Evolutionary conservation across 1,140 invertebrate species (phyloP), one percentile per base, ranked within the genome.

Genomic region (Augochlora pura): DNA sequence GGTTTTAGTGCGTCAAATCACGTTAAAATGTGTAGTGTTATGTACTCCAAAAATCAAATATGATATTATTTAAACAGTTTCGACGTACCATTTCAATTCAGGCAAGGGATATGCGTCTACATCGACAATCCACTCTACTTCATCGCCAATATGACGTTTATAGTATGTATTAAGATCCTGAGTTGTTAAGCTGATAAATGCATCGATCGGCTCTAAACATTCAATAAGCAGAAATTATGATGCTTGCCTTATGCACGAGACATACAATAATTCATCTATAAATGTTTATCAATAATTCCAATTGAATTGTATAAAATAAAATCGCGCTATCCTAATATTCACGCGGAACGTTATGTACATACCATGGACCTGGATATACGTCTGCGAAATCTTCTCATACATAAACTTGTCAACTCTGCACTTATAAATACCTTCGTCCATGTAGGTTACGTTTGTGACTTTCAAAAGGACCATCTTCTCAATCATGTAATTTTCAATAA

Each of bases 401-500:
- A 87, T 57, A 78, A 81, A 74, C 93, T 93, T 0, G n/a, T 59
- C 88, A 7, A 94, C 92, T 9, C 77, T 68, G 67, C 95, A 95
- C 18, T 86, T 88, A 81, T 95, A 95, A 32, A 68, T 38, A 0
- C 95, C 95, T 12, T 89, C 86, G 81, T 95, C 94, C 21, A 91
- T 86, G 2, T 88, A 71, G 0, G 77, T 90, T 0, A 93, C 90
- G 60, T 94, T 87, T 39, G 83, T 65, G 46, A 95, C n/a, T n/a
- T n/a, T n/a, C n/a, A n/a, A n/a, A n/a, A n/a, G n/a, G n/a, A n/a
- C n/a, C n/a, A n/a, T n/a, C n/a, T n/a, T n/a, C n/a, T n/a, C n/a
- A n/a, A n/a, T n/a, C n/a, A n/a, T n/a, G n/a, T n/a, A n/a, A n/a
- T n/a, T n/a, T n/a, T 93, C 0, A 81, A 91, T 16, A 95, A 81